Conservation (phyloP, 2,113 vertebrate genomes). For the Tautogolabrus adspersus region DNA sequence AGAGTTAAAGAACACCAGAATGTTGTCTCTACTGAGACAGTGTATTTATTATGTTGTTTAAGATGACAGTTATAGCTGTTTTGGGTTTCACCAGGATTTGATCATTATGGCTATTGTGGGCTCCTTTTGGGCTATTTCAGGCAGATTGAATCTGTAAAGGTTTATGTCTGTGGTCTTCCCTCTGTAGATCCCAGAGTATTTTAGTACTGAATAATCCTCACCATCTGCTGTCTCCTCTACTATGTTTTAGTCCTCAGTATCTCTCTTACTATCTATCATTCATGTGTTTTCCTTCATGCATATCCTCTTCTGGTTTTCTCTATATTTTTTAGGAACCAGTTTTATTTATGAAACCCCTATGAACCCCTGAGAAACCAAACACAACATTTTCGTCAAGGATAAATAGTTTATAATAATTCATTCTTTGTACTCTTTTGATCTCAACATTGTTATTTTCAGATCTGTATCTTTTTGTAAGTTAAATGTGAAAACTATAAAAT, state of each 20-base stretch:
- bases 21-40: neutral
- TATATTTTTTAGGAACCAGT: no score
- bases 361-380: neutral
- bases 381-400: neutral
- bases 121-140: slow-evolving; percentile 77
- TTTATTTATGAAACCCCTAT: neutral
- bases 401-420: neutral
- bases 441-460: neutral
- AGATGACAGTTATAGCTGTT: neutral
- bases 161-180: slow-evolving; percentile 78
- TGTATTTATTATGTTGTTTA: slow-evolving; percentile 16
- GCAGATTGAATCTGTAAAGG: slow-evolving; percentile 79
- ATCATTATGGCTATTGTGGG: slow-evolving; percentile 34
- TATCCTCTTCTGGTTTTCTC: slow-evolving; percentile 32
- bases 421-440: neutral
- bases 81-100: slow-evolving; percentile 36
- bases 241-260: slow-evolving; percentile 66
- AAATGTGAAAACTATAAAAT: neutral
- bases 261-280: slow-evolving; percentile 53
- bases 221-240: slow-evolving; percentile 84
- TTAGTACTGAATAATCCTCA: slow-evolving; percentile 84
- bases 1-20: slow-evolving; percentile 3
- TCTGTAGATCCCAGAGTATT: slow-evolving; percentile 83
- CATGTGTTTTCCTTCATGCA: slow-evolving; percentile 37
- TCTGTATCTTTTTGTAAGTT: neutral